Conservation (phyloP, 2,888 invertebrate species). For the Atrina japonica region DNA sequence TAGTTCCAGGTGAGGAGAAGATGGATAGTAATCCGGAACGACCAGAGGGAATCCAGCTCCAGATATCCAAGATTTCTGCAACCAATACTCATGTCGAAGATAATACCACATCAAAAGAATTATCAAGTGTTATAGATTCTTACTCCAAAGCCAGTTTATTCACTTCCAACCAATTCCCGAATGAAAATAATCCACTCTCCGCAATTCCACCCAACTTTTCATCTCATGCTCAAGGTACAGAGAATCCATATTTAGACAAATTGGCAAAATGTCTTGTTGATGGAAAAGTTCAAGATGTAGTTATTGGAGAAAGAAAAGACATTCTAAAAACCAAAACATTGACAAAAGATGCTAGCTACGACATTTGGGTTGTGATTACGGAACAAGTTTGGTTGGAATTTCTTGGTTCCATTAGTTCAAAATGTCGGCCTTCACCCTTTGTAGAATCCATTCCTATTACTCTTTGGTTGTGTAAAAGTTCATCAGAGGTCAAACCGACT, state of each 20-base stretch:
- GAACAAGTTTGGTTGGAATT: conserved; percentile 98
- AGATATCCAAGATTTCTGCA: conserved; percentile 88
- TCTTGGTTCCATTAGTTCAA: conserved; percentile 88
- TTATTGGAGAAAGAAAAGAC: conserved; percentile 37
- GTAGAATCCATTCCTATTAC: conserved; percentile 89
- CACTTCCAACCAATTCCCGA: conserved; percentile 76
- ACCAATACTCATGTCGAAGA: conserved; percentile 87
- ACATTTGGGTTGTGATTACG: conserved; percentile 91
- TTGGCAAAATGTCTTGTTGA: conserved; percentile 55
- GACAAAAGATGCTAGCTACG: conserved; percentile 84
- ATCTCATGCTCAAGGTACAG: conserved; percentile 60
- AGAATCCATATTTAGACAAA: conserved; percentile 71
- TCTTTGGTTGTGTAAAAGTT: conserved; percentile 85
- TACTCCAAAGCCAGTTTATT: conserved; percentile 89
- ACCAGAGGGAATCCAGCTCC: conserved; percentile 92
- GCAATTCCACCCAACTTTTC: conserved; percentile 64
- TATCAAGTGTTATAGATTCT: conserved; percentile 90
- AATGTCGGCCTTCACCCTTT: conserved; percentile 79
- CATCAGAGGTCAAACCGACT: conserved; percentile 2
- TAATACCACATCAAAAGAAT: conserved; percentile 84
- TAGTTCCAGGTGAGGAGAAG: conserved; percentile 88
- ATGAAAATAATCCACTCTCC: conserved; percentile 51
- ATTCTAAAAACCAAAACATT: conserved; percentile 67
- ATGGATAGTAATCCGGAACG: conserved; percentile 89
- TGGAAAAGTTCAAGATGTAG: conserved; percentile 42